Conservation (phyloP, 2,888 invertebrate species). For the Caenorhabditis doughertyi region DNA sequence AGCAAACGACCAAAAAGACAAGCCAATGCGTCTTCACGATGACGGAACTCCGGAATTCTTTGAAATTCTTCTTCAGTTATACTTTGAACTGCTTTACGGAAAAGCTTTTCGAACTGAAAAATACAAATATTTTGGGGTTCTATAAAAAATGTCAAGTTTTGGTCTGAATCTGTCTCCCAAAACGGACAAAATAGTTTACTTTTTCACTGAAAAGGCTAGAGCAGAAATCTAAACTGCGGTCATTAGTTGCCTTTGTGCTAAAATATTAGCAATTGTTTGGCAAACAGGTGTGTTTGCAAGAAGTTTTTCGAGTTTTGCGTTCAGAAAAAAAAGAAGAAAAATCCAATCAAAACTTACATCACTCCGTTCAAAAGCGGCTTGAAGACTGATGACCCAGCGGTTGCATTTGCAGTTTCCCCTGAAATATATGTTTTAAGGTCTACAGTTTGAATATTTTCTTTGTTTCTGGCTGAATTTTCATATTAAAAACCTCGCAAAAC, state of each 20-base stretch:
- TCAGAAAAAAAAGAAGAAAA: neutral
- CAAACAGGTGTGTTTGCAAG: no score
- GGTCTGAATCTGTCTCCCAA: no score
- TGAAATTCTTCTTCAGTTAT: slow-evolving; percentile 80
- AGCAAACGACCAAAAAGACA: slow-evolving; percentile 80
- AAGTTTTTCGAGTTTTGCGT: neutral
- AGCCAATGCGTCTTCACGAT: slow-evolving; percentile 80
- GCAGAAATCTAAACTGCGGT: no score
- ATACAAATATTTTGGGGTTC: neutral
- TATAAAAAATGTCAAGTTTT: neutral
- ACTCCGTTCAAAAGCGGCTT: slow-evolving; percentile 75
- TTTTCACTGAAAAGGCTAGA: no score
- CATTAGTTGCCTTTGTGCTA: no score
- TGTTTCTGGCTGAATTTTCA: no score
- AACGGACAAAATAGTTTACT: no score
- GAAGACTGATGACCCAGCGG: slow-evolving; percentile 80
- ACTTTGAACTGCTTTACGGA: slow-evolving; percentile 80
- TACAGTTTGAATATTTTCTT: neutral
- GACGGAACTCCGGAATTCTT: slow-evolving; percentile 76
- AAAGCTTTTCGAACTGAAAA: slow-evolving; percentile 78
- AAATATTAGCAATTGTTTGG: no score
- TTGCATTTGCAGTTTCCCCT: slow-evolving; percentile 74
- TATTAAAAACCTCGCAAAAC: no score
- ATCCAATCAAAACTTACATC: slow-evolving; percentile 71
- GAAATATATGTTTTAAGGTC: no score